A percentile compares a stretch with the other conserved stretches of the same genome.
Conservation (phyloP, 2,113 vertebrate species). For the Charadrius vociferus region DNA sequence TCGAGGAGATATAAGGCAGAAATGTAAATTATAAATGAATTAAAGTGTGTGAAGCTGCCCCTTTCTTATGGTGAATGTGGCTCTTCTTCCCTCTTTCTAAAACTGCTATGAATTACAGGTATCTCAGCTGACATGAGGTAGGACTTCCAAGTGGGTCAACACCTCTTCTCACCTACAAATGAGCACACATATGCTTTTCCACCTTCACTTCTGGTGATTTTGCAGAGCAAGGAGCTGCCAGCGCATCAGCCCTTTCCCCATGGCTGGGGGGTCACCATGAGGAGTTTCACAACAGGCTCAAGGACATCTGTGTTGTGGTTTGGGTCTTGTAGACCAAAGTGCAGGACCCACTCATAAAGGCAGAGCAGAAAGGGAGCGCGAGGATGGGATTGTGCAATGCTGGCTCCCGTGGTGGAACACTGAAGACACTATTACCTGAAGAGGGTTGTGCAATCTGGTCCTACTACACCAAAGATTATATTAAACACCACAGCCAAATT, state of each 20-base stretch:
- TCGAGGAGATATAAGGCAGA: background rate
- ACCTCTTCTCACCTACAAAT: background rate
- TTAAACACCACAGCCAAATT: background rate
- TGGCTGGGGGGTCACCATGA: accelerated
- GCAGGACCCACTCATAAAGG: background rate
- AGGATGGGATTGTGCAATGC: background rate
- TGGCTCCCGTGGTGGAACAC: accelerated
- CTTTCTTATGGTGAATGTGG: background rate
- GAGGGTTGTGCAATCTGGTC: background rate
- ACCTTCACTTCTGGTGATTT: background rate
- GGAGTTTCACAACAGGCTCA: background rate
- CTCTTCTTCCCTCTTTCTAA: background rate
- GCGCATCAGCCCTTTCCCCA: accelerated
- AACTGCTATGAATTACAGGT: background rate
- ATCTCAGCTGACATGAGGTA: background rate
- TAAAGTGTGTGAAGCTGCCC: background rate
- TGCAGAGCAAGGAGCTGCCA: background rate
- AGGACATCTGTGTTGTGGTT: background rate
- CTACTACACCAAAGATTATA: background rate
- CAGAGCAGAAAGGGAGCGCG: background rate
- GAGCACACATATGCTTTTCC: background rate
- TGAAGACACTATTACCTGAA: background rate
- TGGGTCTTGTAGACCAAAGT: background rate
- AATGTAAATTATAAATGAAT: background rate
- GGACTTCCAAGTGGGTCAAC: background rate